Conservation (phyloP, 2,888 invertebrate species). For the Dasypolia templi region DNA sequence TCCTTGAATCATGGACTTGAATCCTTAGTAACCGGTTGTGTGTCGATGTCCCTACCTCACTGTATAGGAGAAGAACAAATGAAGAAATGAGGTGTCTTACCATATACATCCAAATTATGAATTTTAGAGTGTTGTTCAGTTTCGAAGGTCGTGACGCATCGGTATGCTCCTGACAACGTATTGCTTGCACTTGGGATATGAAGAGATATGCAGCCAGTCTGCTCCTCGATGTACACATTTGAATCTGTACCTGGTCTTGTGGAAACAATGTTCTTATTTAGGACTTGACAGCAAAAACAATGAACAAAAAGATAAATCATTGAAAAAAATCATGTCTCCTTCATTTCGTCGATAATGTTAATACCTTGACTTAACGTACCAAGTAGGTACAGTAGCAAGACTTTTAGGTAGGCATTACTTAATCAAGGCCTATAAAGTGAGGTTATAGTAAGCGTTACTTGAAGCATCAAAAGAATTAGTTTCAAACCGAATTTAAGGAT, state of each 20-base stretch:
- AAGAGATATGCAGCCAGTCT: slow-evolving; percentile 73
- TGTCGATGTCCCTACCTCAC: no score
- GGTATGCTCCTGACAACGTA: slow-evolving; percentile 79
- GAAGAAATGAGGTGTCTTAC: slow-evolving; percentile 68
- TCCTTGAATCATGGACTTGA: no score
- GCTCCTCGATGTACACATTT: slow-evolving; percentile 78
- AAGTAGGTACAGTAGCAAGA: background rate
- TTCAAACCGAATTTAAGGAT: background rate
- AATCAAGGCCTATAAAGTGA: background rate
- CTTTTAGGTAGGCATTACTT: background rate
- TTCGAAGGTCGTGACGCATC: slow-evolving; percentile 76
- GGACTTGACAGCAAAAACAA: slow-evolving; percentile 62
- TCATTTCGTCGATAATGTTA: background rate
- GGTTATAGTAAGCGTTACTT: background rate
- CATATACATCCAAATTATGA: slow-evolving; percentile 79
- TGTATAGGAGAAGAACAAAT: background rate
- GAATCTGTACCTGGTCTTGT: slow-evolving; percentile 87
- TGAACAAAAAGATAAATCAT: background rate
- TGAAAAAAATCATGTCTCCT: background rate
- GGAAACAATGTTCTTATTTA: slow-evolving; percentile 81
- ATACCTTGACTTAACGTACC: background rate
- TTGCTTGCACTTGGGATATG: slow-evolving; percentile 78
- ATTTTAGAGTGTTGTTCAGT: slow-evolving; percentile 69
- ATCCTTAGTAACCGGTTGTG: no score
- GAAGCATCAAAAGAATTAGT: background rate